phyloP scores from a whole-genome alignment of 2,888 invertebrate species.

The Tachina lurida region DNA sequence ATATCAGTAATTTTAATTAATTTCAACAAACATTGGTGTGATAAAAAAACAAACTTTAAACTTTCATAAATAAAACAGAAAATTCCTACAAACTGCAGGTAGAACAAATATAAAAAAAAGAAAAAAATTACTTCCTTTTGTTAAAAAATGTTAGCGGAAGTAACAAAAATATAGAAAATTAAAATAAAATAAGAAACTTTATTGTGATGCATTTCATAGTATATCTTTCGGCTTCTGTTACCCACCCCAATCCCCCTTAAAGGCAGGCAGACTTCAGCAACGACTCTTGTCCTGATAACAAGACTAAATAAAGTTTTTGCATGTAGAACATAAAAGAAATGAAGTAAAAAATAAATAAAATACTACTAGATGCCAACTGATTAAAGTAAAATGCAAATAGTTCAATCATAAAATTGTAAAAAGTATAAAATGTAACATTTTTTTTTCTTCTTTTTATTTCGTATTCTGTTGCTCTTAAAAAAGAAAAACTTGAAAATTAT shows the following conservation, averaged over 20 bases:
- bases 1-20: constrained; percentile 43
- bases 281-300: constrained; percentile 24
- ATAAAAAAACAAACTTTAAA: constrained; percentile 5
- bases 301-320: constrained; percentile 36
- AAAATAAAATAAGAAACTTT: constrained; percentile 3
- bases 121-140: constrained; percentile 12
- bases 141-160: constrained; percentile 50
- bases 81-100: constrained; percentile 10
- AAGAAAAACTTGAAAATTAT: constrained; percentile 25
- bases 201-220: constrained; percentile 31
- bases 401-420: constrained; percentile 60
- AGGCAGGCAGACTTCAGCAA: background rate
- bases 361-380: constrained; percentile 52
- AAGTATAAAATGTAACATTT: constrained; percentile 37
- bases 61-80: constrained; percentile 3
- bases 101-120: background rate
- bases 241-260: too few species aligned
- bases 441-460: background rate
- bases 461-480: background rate
- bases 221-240: background rate
- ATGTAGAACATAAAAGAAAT: background rate
- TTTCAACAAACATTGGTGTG: constrained; percentile 7
- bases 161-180: constrained; percentile 31
- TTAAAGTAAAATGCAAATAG: constrained; percentile 63
- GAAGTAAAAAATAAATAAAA: background rate